Base-by-base conservation (phyloP, 2,888 invertebrate genomes). In the Dione vanillae region DNA sequence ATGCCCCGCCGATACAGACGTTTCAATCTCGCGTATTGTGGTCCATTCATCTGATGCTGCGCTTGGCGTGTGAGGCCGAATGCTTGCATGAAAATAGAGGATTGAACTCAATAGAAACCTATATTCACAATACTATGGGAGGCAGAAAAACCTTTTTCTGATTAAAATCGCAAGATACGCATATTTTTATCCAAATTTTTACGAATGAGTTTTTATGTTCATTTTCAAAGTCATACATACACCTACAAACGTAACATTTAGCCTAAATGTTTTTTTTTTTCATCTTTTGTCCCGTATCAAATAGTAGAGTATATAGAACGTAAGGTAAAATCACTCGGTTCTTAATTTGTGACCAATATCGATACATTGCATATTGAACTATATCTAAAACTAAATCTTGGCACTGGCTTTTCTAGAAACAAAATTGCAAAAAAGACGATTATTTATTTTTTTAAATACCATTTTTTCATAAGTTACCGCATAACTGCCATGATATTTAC, bases 21-120 rank as follows among this genome's bases (percentile, higher is more conserved):
- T 74, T 73, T 71, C 71, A 76, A 76, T 75, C 74, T 74, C 66
- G 45, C 41, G 74, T 64, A 73, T 74, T 75, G 72, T 61, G 49
- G 62, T 65, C 73, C 71, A 70, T 73, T 68, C 68, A 68, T 61
- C 45, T 49, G 35, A 61, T 68, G 65, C 65, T 41, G 54, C 65
- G 58, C 40, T 62, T 59, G 41, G 49, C 64, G 58, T 58, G 47
- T 54, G 47, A 47, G 49, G 49, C 43, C 51, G 61, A 59, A 51
- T 51, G 51, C 35, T 52, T 68, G 45, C 64, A 19, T 47, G 12
- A 20, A 64, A 64, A 49, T 64, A 10, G 35, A 64, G 49, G 10
- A 49, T 64, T 37, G 47, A 19, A 51, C 49, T 49, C 64, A 45
- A 45, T 61, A 61, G 27, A 35, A 45, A 45, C n/a, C 61, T 43